Evolutionary conservation across 2,888 invertebrate genomes (phyloP).

Genomic region (Synergus laeviventris): DNA sequence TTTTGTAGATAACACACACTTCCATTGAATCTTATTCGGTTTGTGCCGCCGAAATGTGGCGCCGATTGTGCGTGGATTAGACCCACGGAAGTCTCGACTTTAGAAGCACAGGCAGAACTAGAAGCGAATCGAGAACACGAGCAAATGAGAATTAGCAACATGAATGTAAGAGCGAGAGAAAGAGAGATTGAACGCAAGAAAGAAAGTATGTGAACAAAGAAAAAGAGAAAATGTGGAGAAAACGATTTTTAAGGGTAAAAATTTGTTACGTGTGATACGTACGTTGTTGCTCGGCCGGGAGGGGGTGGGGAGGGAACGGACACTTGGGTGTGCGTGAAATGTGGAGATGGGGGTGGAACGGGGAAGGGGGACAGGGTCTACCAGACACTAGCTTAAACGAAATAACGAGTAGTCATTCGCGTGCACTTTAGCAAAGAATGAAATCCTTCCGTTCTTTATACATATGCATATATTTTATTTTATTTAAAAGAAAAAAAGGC

Average conservation of each 20-base stretch:
- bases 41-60: conserved; percentile 57
- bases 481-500: conserved; percentile 34
- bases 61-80: conserved; percentile 54
- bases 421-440: conserved; percentile 39
- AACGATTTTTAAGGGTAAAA: conserved; percentile 48
- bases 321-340: conserved; percentile 24
- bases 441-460: conserved; percentile 40
- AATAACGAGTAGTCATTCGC: conserved; percentile 39
- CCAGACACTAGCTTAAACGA: conserved; percentile 39
- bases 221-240: conserved; percentile 45
- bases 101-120: conserved; percentile 62
- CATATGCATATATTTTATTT: conserved; percentile 41
- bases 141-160: conserved; percentile 47
- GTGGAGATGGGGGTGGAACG: conserved; percentile 12
- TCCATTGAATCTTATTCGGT: conserved; percentile 73
- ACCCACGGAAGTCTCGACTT: conserved; percentile 67
- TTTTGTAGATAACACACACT: conserved; percentile 75
- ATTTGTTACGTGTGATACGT: conserved; percentile 40
- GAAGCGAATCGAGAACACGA: conserved; percentile 60
- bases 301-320: conserved; percentile 30
- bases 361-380: conserved; percentile 39
- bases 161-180: conserved; percentile 47
- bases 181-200: conserved; percentile 45
- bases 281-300: conserved; percentile 29
- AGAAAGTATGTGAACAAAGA: conserved; percentile 45